A percentile compares a stretch with the other conserved stretches of the same genome.
Evolutionary conservation across 53 echinoderm and acorn worm genomes (phyloP).

Genomic region (Luidia sarsii): DNA sequence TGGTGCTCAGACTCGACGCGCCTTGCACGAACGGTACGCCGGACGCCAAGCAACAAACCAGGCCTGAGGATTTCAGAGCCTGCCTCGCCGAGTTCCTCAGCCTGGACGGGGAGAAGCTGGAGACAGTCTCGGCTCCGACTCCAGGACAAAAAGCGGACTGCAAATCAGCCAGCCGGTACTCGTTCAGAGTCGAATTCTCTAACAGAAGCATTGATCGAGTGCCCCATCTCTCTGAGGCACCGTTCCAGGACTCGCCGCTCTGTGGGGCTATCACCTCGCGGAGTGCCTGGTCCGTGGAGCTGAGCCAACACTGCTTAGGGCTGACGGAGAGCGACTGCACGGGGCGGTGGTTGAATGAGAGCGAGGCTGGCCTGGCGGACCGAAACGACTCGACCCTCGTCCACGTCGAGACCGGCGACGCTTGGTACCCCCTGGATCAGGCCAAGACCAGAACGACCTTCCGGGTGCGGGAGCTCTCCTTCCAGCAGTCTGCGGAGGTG

Average conservation of each 20-base stretch:
- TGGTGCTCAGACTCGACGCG: not conserved
- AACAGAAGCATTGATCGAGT: not conserved
- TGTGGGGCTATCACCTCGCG: not conserved
- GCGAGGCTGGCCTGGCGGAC: constrained; percentile 3
- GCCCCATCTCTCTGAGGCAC: not conserved
- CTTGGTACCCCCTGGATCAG: constrained; percentile 30
- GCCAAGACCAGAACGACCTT: constrained; percentile 19
- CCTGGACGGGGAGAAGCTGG: too few relatives aligned
- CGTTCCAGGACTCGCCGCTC: not conserved
- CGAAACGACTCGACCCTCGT: constrained; percentile 32
- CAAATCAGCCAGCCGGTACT: not conserved
- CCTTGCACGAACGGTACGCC: not conserved
- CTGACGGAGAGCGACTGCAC: not conserved
- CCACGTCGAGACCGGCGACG: constrained; percentile 28
- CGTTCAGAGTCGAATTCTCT: constrained; percentile 16
- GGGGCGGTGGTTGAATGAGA: constrained; percentile 24
- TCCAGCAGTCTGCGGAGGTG: constrained; percentile 22
- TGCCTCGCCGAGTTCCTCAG: constrained; percentile 19
- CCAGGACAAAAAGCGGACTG: not conserved
- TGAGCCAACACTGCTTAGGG: constrained; percentile 1
- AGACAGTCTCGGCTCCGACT: too few relatives aligned
- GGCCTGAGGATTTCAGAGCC: not conserved
- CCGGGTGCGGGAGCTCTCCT: not conserved
- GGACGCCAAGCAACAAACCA: not conserved
- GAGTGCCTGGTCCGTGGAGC: constrained; percentile 13